A percentile compares a stretch with the other conserved stretches of the same genome.
phyloP scores from a whole-genome alignment of 2,797 vertebrate genomes.

The Lepilemur septentrionalis region DNA sequence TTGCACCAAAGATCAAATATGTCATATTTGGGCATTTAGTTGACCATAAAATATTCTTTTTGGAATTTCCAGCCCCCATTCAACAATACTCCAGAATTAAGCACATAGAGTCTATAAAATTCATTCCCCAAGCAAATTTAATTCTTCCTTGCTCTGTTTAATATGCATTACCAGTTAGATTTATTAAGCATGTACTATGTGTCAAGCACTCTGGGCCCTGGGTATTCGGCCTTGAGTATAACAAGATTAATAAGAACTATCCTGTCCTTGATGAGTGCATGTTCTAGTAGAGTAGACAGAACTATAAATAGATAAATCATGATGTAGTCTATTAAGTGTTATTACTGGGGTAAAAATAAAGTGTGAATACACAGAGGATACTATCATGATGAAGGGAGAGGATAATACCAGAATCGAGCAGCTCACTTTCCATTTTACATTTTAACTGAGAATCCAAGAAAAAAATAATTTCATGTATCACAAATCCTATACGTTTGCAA shows the following conservation, averaged over 20 bases:
- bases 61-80: neutral
- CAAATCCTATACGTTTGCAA: neutral
- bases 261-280: neutral
- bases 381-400: neutral
- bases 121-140: neutral
- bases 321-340: neutral
- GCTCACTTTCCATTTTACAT: slow-evolving; percentile 11
- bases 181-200: slow-evolving; percentile 25
- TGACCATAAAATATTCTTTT: neutral
- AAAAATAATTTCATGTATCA: slow-evolving; percentile 35
- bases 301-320: slow-evolving; percentile 6
- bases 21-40: neutral
- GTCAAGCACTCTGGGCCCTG: neutral
- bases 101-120: neutral
- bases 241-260: slow-evolving; percentile 10
- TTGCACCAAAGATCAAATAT: neutral
- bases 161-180: neutral
- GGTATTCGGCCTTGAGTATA: neutral
- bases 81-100: neutral
- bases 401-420: neutral
- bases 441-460: slow-evolving; percentile 7
- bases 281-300: neutral
- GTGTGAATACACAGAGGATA: neutral
- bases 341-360: slow-evolving; percentile 13
- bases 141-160: neutral